Evolutionary conservation across 2,888 invertebrate genomes (phyloP), one percentile per base, ranked within the genome.

Genomic region (Tetranychus truncatus): DNA sequence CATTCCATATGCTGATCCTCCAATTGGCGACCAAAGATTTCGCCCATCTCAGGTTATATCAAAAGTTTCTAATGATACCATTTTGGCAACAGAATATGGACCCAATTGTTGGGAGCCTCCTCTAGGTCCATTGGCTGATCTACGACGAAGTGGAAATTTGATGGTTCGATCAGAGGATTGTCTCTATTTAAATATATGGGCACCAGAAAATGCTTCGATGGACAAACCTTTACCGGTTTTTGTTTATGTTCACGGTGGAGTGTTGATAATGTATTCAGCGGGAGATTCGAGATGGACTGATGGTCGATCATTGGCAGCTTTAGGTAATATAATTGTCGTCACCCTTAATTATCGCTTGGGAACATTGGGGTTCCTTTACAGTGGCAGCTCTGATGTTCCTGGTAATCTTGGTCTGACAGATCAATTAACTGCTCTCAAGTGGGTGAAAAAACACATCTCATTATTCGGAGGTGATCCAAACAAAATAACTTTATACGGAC

Each of bases 1-100:
- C 20, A 69, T 69, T 69, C 69, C 69, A 20, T 69, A 69, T 69
- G 69, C 69, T 21, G 69, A 69, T 20, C 69, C 69, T 20, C 69
- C 69, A 24, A 20, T 69, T 69, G 69, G 21, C 0, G 34, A 20
- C 11, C 34, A 20, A 20, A 20, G 69, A 69, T 69, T 69, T 24
- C 20, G 34, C 11, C 34, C 34, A 69, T 24, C 69, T 24, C 20
- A 11, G 20, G 11, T 24, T 6, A 11, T 69, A 24, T 20, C 11
- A 7, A 24, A 20, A 11, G 21, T 11, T 5, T 20, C 20, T 20
- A 69, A 69, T 21, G 69, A 24, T 1, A 20, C 69, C 20, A 20
- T 20, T 20, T 21, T 21, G 3, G 69, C 69, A 11, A 21, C 4
- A 4, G 11, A 21, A 8, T 69, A 69, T 69, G 69, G 69, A 21